Evolutionary conservation across 2,888 invertebrate genomes (phyloP).

Genomic region (Macrosoma leucophasiata): DNA sequence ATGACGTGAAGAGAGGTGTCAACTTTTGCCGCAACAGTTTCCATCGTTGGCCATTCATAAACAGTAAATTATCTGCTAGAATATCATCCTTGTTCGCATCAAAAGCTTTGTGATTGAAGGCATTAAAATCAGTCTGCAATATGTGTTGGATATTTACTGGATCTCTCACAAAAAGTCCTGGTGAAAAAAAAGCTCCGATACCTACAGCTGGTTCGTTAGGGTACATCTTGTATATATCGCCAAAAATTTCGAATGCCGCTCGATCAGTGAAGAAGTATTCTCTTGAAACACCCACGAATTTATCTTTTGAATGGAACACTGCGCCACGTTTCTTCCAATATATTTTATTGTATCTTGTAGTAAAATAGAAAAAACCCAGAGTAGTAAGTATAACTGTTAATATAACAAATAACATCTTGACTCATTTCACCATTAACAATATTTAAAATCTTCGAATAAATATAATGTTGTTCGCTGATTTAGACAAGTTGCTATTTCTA

Average conservation of each 20-base stretch:
- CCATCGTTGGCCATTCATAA: constrained; percentile 33
- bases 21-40: constrained; percentile 36
- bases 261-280: constrained; percentile 31
- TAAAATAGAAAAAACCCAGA: background rate
- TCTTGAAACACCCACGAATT: constrained; percentile 38
- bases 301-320: constrained; percentile 34
- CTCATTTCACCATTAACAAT: background rate
- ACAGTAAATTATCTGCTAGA: constrained; percentile 29
- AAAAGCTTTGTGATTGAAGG: constrained; percentile 31
- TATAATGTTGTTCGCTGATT: background rate
- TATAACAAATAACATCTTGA: background rate
- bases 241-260: constrained; percentile 38
- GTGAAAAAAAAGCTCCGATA: constrained; percentile 30
- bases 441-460: background rate
- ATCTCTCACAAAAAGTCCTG: constrained; percentile 30
- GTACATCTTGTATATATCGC: constrained; percentile 38
- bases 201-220: constrained; percentile 41
- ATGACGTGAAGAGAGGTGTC: constrained; percentile 37
- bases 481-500: background rate
- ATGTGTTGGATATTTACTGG: constrained; percentile 32
- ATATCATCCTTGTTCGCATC: constrained; percentile 22
- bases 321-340: constrained; percentile 51
- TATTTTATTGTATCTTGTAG: constrained; percentile 32
- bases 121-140: constrained; percentile 27
- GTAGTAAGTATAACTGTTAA: background rate